Conservation (phyloP, 2,797 vertebrate genomes). For the Chiloscyllium punctatum region DNA sequence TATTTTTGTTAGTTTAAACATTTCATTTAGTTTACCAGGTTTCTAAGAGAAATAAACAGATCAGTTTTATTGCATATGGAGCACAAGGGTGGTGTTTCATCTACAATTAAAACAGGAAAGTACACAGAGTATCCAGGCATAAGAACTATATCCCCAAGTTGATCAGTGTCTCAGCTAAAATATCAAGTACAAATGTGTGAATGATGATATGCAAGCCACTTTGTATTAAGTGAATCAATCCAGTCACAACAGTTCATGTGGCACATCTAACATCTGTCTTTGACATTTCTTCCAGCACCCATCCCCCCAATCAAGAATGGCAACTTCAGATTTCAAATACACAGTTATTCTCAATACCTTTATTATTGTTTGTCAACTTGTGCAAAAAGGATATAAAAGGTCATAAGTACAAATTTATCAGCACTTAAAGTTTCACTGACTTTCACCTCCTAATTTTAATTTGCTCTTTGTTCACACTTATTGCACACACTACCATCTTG, state of each 20-base stretch:
- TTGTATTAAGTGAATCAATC: background rate
- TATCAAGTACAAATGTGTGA: background rate
- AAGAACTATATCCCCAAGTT: background rate
- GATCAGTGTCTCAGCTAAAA: background rate
- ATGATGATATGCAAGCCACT: background rate
- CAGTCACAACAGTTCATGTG: background rate
- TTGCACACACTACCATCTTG: conserved; percentile 51
- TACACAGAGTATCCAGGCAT: background rate
- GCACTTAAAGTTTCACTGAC: background rate
- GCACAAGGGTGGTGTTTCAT: background rate
- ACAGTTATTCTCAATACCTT: background rate
- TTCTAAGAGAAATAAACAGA: background rate
- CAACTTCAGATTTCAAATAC: background rate
- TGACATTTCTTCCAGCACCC: background rate
- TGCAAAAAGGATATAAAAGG: no score
- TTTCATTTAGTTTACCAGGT: background rate
- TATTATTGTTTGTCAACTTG: conserved; percentile 35
- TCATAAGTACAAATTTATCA: background rate
- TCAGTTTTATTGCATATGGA: background rate
- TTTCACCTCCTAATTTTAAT: conserved; percentile 35
- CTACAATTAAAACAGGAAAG: background rate
- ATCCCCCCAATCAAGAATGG: background rate
- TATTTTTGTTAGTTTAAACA: background rate
- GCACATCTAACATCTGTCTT: background rate
- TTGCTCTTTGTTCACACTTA: conserved; percentile 50